Conservation (phyloP, 2,888 invertebrate species). For the Homarus gammarus region DNA sequence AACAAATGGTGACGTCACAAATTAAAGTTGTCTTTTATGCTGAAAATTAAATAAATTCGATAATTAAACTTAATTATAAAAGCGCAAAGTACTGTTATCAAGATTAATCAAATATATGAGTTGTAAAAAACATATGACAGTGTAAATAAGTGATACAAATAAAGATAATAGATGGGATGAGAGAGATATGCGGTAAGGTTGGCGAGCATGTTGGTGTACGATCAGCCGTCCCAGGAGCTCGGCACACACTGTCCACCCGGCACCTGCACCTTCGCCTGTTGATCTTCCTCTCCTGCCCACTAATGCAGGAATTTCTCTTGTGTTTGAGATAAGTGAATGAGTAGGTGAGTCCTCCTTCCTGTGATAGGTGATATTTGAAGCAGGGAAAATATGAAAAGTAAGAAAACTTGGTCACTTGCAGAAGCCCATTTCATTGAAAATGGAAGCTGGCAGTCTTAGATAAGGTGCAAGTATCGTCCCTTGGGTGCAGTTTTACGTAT, state of each 20-base stretch:
- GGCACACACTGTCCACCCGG: neutral
- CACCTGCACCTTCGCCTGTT: neutral
- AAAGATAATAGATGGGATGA: neutral
- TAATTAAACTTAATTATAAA: too few species aligned
- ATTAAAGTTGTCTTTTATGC: neutral
- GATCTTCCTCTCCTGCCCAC: neutral
- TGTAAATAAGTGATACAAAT: neutral
- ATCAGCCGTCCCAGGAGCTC: neutral
- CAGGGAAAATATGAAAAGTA: neutral
- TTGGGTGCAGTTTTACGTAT: neutral
- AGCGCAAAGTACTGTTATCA: too few species aligned
- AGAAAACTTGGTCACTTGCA: neutral
- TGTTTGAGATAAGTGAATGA: neutral
- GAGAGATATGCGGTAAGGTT: neutral
- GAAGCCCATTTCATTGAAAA: conserved; percentile 7
- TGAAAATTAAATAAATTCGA: neutral
- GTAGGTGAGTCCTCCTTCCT: neutral
- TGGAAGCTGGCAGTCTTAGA: neutral
- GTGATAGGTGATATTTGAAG: neutral
- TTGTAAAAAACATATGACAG: too few species aligned
- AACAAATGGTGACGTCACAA: conserved; percentile 57
- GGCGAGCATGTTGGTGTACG: conserved; percentile 4
- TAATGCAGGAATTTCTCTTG: neutral
- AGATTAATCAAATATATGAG: too few species aligned
- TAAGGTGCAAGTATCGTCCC: conserved; percentile 6